These are phyloP conservation scores for Diabrotica virgifera DNA, from an alignment of 1,140 invertebrate species.

Conservation along the genomic window DNA sequence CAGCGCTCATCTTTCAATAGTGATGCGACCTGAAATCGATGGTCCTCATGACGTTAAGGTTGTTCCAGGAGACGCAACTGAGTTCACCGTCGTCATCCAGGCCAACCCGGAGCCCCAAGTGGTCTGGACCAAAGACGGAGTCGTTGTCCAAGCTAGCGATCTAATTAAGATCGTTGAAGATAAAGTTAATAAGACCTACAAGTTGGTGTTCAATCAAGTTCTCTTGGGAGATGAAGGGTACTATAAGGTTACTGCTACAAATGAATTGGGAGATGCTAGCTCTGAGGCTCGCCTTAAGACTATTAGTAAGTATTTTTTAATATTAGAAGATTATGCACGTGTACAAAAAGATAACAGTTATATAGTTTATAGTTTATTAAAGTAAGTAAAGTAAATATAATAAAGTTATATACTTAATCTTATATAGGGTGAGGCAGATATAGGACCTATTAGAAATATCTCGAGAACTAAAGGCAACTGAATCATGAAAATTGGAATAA, in stretches of 20 bases:
- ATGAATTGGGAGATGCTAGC: constrained; percentile 69
- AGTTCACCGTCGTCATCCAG: constrained; percentile 68
- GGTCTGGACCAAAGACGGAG: constrained; percentile 68
- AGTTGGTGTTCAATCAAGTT: constrained; percentile 66
- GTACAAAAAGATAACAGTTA: no score
- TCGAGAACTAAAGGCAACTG: no score
- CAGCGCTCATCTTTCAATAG: constrained; percentile 68
- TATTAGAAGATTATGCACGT: neutral
- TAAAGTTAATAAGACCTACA: constrained; percentile 61
- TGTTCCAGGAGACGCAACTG: constrained; percentile 67
- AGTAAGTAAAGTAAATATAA: no score
- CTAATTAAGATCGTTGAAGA: constrained; percentile 62
- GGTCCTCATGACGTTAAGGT: constrained; percentile 68
- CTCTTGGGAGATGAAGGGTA: constrained; percentile 72
- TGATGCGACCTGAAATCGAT: constrained; percentile 72
- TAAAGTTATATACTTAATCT: no score
- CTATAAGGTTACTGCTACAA: constrained; percentile 73
- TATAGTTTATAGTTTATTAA: no score
- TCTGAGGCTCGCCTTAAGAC: constrained; percentile 70
- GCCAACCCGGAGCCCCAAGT: constrained; percentile 78
- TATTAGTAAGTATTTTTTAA: constrained; percentile 63
- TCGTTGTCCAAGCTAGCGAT: constrained; percentile 57
- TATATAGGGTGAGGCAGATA: no score
- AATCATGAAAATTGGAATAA: no score
- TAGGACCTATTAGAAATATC: no score